Evolutionary conservation across 2,888 invertebrate genomes (phyloP).

Genomic region (Tachina fera): DNA sequence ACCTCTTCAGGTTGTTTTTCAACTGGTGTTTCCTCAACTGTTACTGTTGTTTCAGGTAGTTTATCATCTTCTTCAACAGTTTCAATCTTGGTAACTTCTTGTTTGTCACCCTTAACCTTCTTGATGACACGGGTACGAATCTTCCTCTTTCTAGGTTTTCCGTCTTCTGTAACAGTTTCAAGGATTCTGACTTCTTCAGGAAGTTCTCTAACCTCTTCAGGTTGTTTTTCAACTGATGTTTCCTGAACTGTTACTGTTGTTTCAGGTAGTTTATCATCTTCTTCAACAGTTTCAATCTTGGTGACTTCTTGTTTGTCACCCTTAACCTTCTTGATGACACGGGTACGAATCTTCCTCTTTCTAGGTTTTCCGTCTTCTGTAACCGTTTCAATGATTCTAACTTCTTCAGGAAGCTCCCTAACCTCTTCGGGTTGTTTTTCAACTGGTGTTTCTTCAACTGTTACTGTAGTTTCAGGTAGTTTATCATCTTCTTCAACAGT

Average conservation of each 20-base stretch:
- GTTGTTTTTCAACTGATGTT: background rate
- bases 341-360: conserved; percentile 63
- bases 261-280: conserved; percentile 23
- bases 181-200: conserved; percentile 24
- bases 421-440: conserved; percentile 20
- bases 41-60: conserved; percentile 9
- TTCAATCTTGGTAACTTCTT: conserved; percentile 31
- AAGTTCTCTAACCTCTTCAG: conserved; percentile 4
- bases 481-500: conserved; percentile 30
- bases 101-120: conserved; percentile 11
- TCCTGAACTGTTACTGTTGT: conserved; percentile 26
- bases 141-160: conserved; percentile 15
- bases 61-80: conserved; percentile 29
- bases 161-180: conserved; percentile 15
- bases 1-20: conserved; percentile 21
- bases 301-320: conserved; percentile 33
- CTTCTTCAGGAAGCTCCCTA: conserved; percentile 63
- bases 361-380: conserved; percentile 70
- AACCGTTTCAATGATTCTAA: conserved; percentile 70
- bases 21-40: background rate
- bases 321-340: conserved; percentile 53
- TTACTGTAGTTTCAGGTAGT: conserved; percentile 15
- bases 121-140: conserved; percentile 27
- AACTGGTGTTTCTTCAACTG: background rate
- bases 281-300: conserved; percentile 19